These are phyloP conservation scores for Pycnonotus jocosus DNA, from an alignment of 2,113 vertebrate genomes.

Conservation along the genomic window DNA sequence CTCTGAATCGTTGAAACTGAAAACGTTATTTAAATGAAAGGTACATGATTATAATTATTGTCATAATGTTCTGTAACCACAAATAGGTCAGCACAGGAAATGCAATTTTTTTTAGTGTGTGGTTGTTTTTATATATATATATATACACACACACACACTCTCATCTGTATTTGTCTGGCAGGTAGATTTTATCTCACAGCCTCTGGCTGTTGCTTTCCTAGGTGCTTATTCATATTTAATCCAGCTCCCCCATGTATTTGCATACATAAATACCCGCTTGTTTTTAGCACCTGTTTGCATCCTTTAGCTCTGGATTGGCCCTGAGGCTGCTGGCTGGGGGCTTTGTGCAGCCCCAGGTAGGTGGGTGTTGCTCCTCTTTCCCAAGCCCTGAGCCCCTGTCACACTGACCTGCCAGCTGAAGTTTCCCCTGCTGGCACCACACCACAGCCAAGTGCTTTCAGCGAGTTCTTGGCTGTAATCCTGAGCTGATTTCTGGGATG, in stretches of 20 bases:
- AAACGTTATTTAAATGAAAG: slow-evolving; percentile 3
- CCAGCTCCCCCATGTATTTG: background rate
- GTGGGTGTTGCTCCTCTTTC: background rate
- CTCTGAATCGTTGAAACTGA: background rate
- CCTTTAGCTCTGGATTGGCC: slow-evolving; percentile 6
- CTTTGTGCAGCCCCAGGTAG: background rate
- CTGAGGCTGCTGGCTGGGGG: background rate
- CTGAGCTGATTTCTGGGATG: slow-evolving; percentile 56
- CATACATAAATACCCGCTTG: background rate
- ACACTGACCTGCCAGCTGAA: slow-evolving; percentile 7
- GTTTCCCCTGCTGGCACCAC: slow-evolving; percentile 3
- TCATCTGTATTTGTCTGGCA: background rate
- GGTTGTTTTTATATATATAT: background rate
- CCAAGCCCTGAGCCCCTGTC: background rate
- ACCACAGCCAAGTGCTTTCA: slow-evolving; percentile 25
- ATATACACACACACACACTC: too few relatives aligned
- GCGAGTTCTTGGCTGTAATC: slow-evolving; percentile 31
- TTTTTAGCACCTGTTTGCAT: slow-evolving; percentile 41
- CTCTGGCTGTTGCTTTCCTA: background rate
- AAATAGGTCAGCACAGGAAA: slow-evolving; percentile 2
- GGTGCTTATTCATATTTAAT: slow-evolving; percentile 31
- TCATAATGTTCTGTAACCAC: background rate
- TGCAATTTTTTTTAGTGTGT: background rate
- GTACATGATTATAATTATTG: slow-evolving; percentile 5
- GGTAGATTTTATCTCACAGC: slow-evolving; percentile 12